phyloP scores from a whole-genome alignment of 2,888 invertebrate genomes.

The Phengaris arion region DNA sequence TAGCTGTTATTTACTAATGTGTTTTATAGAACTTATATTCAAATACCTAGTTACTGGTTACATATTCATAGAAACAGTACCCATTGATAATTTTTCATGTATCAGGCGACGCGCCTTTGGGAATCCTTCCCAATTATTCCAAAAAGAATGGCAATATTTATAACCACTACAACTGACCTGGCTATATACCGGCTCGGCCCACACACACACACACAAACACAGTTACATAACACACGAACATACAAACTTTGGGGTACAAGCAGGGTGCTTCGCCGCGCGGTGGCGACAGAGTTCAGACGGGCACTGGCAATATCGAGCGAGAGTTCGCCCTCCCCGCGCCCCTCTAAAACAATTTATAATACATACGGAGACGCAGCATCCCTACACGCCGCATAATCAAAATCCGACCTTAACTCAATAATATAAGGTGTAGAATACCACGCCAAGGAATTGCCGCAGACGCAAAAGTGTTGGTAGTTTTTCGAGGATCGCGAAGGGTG shows the following conservation, averaged over 20 bases:
- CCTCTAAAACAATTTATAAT: conserved; percentile 80
- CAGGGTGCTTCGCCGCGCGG: conserved; percentile 48
- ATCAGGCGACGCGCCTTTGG: too few species aligned
- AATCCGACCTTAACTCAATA: conserved; percentile 48
- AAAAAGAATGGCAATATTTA: background rate
- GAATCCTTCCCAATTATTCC: background rate
- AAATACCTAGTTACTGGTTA: too few species aligned
- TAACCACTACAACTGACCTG: background rate
- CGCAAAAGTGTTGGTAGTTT: conserved; percentile 71
- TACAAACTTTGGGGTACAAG: conserved; percentile 41
- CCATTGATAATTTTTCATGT: too few species aligned
- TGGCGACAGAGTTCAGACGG: conserved; percentile 47
- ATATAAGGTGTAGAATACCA: conserved; percentile 43
- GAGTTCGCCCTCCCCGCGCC: conserved; percentile 62
- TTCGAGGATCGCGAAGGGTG: conserved; percentile 64
- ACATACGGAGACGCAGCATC: conserved; percentile 79
- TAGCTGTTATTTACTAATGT: too few species aligned
- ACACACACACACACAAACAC: conserved; percentile 38
- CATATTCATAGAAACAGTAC: too few species aligned
- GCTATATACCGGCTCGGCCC: background rate
- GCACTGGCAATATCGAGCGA: conserved; percentile 75
- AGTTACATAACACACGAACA: conserved; percentile 40
- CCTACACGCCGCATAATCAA: conserved; percentile 48
- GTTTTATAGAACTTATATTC: too few species aligned
- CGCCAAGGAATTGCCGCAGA: conserved; percentile 65